Conservation (phyloP, 2,888 invertebrate species). For the Metallyticus violacea region DNA sequence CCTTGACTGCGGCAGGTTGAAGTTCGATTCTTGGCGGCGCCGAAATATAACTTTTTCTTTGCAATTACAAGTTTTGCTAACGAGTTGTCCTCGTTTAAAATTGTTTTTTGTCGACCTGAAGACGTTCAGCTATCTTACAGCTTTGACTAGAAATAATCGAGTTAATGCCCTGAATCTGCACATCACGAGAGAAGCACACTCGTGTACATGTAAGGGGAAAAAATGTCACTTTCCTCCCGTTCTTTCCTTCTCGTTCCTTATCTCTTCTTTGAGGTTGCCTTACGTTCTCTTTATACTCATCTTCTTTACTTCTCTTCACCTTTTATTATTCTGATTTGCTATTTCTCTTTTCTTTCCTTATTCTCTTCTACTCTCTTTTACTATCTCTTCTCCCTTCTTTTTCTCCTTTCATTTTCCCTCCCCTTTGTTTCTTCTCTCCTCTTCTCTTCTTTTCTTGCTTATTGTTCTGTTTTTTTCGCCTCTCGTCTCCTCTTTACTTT, state of each 20-base stretch:
- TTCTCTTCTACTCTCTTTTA: background rate
- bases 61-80: too few relatives aligned
- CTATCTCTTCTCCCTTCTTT: background rate
- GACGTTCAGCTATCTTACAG: too few relatives aligned
- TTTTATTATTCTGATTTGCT: background rate
- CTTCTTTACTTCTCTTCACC: background rate
- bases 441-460: background rate
- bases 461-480: background rate
- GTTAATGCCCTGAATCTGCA: too few relatives aligned
- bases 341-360: background rate
- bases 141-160: too few relatives aligned
- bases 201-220: too few relatives aligned
- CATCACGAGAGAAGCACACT: too few relatives aligned
- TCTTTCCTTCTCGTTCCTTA: background rate
- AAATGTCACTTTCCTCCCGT: too few relatives aligned
- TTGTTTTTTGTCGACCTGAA: too few relatives aligned
- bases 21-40: background rate
- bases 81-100: too few relatives aligned
- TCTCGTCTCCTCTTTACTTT: background rate
- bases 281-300: background rate
- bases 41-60: too few relatives aligned
- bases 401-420: background rate
- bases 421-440: background rate
- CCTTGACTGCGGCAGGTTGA: background rate
- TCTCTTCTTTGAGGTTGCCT: background rate